Evolutionary conservation across 2,113 vertebrate genomes (phyloP).

Genomic region (Pluvialis apricaria): DNA sequence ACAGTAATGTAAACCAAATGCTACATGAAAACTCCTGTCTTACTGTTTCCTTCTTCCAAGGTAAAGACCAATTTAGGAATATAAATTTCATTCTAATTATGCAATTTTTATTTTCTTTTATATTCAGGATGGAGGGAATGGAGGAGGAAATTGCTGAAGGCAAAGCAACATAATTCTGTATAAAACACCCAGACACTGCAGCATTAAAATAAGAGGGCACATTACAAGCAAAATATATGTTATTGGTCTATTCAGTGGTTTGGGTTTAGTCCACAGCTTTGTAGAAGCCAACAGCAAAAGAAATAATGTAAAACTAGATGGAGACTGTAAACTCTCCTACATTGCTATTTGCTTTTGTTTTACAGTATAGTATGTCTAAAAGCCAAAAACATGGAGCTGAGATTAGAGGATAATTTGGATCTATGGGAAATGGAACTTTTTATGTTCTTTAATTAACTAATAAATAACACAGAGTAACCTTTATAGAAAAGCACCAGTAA

Average conservation of each 20-base stretch:
- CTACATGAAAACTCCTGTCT: background rate
- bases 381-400: conserved; percentile 26
- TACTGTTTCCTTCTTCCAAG: background rate
- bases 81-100: conserved; percentile 3
- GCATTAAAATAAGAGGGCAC: conserved; percentile 9
- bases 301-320: background rate
- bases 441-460: conserved; percentile 60
- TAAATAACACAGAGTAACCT: conserved; percentile 37
- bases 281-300: conserved; percentile 30
- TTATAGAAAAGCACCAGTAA: conserved; percentile 11
- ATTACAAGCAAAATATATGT: conserved; percentile 23
- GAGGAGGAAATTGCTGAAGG: conserved; percentile 18
- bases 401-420: conserved; percentile 43
- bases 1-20: conserved; percentile 24
- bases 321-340: background rate
- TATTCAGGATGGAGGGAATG: background rate
- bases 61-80: conserved; percentile 10
- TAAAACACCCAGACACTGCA: conserved; percentile 21
- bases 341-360: conserved; percentile 32
- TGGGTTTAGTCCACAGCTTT: conserved; percentile 40
- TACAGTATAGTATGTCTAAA: background rate
- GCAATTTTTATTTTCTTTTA: background rate
- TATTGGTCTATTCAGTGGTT: conserved; percentile 40
- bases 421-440: conserved; percentile 35
- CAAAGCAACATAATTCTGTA: background rate